These are phyloP conservation scores for Cromileptes altivelis DNA, from an alignment of 2,113 vertebrate genomes.

Conservation along the genomic window DNA sequence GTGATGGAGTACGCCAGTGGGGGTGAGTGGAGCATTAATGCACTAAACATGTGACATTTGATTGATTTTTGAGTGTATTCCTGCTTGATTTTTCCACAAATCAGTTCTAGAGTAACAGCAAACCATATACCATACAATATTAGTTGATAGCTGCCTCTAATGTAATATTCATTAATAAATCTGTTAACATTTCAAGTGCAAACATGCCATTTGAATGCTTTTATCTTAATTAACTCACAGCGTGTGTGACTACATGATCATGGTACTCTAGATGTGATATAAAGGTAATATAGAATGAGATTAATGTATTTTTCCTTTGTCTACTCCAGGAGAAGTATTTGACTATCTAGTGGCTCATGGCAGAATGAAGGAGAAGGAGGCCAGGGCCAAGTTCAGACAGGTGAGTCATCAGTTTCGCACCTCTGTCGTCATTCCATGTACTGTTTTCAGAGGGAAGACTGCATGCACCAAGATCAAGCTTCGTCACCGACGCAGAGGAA, in stretches of 20 bases:
- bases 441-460: constrained; percentile 57
- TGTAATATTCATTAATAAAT: constrained; percentile 19
- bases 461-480: constrained; percentile 73
- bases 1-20: constrained; percentile 97
- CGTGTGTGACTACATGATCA: neutral
- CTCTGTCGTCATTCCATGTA: constrained; percentile 52
- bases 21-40: constrained; percentile 83
- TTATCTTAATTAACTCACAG: neutral
- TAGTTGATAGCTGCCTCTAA: neutral
- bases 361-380: constrained; percentile 95
- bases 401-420: constrained; percentile 82
- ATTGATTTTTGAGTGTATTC: neutral
- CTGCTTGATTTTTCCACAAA: constrained; percentile 1
- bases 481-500: constrained; percentile 72
- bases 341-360: constrained; percentile 93
- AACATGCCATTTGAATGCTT: neutral
- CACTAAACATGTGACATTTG: constrained; percentile 4
- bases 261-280: neutral
- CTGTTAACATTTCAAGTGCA: neutral
- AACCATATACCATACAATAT: no score
- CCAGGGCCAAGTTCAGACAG: constrained; percentile 93
- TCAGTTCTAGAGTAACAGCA: neutral
- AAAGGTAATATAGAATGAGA: neutral
- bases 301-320: constrained; percentile 20
- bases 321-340: constrained; percentile 89